Conservation (phyloP, 2,797 vertebrate species). For the Sebastes taczanowskii region DNA sequence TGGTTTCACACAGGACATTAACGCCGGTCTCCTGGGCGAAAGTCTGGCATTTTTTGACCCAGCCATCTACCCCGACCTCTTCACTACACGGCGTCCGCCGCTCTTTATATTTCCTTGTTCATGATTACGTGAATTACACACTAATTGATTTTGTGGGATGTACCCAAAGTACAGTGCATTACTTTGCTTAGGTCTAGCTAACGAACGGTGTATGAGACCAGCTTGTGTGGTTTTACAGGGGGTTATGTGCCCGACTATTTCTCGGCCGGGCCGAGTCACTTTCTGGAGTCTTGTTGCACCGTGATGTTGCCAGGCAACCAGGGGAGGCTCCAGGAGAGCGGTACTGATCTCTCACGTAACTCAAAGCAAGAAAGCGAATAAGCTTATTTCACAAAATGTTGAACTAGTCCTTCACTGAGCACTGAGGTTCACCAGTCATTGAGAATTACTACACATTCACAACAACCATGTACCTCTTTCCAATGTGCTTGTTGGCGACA, state of each 20-base stretch:
- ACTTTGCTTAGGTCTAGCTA: too few species aligned
- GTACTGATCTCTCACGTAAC: not conserved
- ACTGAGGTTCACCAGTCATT: not conserved
- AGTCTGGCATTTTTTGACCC: too few species aligned
- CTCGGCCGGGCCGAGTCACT: not conserved
- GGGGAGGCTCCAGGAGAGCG: not conserved
- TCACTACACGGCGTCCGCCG: too few species aligned
- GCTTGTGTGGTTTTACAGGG: not conserved
- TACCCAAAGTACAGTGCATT: too few species aligned
- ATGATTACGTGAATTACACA: too few species aligned
- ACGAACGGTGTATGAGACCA: too few species aligned
- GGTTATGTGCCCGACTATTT: too few species aligned
- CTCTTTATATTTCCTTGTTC: too few species aligned
- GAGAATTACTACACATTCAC: not conserved
- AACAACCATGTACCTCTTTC: constrained; percentile 84
- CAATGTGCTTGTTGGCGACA: constrained; percentile 90
- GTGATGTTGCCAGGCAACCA: not conserved
- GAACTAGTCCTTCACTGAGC: not conserved
- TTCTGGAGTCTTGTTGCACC: not conserved
- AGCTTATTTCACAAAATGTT: not conserved
- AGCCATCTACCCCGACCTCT: too few species aligned
- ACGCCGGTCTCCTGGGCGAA: too few species aligned
- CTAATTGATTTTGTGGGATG: too few species aligned
- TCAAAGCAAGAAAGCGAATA: not conserved
- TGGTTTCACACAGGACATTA: too few species aligned